A percentile compares a stretch with the other conserved stretches of the same genome.
Evolutionary conservation across 2,113 vertebrate species (phyloP).

Genomic region (Triplophysa siluroides): DNA sequence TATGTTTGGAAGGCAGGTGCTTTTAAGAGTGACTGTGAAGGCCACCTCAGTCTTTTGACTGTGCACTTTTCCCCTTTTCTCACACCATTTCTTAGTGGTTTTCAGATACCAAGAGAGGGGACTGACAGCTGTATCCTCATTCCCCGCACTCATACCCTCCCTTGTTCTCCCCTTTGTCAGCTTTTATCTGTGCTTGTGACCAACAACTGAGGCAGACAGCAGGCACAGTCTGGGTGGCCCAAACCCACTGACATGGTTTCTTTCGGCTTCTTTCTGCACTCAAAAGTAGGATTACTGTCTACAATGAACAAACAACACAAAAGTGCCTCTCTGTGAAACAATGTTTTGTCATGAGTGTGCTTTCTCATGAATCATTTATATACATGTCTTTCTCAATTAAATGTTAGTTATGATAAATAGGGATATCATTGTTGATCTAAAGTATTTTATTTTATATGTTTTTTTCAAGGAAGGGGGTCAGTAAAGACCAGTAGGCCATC

Average conservation of each 20-base stretch:
- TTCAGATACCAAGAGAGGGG: constrained; percentile 51
- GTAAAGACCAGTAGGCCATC: constrained; percentile 21
- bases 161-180: constrained; percentile 50
- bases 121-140: constrained; percentile 72
- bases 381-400: constrained; percentile 8
- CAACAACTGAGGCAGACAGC: constrained; percentile 67
- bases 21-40: constrained; percentile 20
- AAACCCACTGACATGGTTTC: no score
- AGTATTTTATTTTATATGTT: constrained; percentile 18
- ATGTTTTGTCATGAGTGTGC: constrained; percentile 1
- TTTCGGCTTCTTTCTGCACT: constrained; percentile 59
- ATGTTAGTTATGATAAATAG: constrained; percentile 10
- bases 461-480: background rate
- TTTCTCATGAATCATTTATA: background rate
- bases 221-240: constrained; percentile 75
- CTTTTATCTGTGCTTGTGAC: constrained; percentile 68
- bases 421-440: background rate
- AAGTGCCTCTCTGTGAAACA: constrained; percentile 19
- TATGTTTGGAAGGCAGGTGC: constrained; percentile 56
- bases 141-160: constrained; percentile 19
- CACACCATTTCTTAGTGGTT: constrained; percentile 51
- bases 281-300: constrained; percentile 30
- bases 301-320: constrained; percentile 40
- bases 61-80: constrained; percentile 27
- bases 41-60: constrained; percentile 24